Percentiles rank a stretch among this genome's conserved stretches.
Evolutionary conservation across 2,113 vertebrate genomes (phyloP).

Genomic region (Myrmecophaga tridactyla): DNA sequence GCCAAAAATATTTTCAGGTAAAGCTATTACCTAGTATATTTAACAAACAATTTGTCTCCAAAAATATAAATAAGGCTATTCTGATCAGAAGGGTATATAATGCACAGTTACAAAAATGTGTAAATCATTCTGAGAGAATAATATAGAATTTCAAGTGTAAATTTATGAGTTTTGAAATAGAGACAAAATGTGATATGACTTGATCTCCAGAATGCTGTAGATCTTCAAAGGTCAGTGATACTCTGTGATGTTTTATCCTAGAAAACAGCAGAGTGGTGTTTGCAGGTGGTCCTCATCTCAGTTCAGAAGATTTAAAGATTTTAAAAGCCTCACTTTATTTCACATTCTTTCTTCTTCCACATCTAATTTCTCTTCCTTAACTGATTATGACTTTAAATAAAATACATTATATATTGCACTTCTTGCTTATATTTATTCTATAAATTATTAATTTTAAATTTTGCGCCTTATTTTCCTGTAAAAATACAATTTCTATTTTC

Average conservation of each 20-base stretch:
- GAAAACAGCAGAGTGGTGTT: neutral
- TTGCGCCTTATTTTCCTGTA: neutral
- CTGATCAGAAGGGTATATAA: neutral
- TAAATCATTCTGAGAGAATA: neutral
- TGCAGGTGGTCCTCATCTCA: neutral
- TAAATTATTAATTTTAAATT: neutral
- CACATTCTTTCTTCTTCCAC: neutral
- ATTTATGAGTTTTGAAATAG: neutral
- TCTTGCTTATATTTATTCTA: neutral
- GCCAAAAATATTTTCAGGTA: neutral
- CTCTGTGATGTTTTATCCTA: neutral
- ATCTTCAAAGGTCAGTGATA: neutral
- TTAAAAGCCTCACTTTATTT: neutral
- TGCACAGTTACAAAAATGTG: neutral
- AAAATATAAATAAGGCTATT: neutral
- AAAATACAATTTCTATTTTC: neutral
- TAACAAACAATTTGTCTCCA: too few relatives aligned
- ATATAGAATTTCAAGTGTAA: neutral
- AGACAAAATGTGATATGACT: neutral
- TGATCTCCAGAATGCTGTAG: neutral
- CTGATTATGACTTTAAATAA: neutral
- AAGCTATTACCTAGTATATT: neutral
- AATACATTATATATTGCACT: neutral
- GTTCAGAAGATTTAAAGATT: neutral
- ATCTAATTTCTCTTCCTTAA: neutral